These are phyloP conservation scores for Rhinogobius similis DNA, from an alignment of 2,113 vertebrate species.

Conservation along the genomic window DNA sequence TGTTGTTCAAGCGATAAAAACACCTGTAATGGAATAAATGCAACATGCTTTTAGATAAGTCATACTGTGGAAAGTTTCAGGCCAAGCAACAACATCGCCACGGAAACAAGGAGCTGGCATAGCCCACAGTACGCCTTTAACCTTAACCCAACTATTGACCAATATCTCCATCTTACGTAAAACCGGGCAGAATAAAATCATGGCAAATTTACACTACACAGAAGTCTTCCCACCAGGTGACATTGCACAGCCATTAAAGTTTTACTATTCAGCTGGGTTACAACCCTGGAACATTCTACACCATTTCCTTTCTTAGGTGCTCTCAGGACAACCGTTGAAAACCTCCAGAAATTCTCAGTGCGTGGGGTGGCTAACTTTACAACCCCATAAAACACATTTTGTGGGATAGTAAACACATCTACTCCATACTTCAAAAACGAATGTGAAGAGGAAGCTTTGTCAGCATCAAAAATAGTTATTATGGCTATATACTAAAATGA, in stretches of 20 bases:
- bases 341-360: constrained; percentile 32
- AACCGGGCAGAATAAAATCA: constrained; percentile 6
- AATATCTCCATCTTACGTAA: background rate
- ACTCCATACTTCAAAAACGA: constrained; percentile 8
- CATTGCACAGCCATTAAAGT: constrained; percentile 57
- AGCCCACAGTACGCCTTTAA: background rate
- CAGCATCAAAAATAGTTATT: background rate
- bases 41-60: too few species aligned
- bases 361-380: constrained; percentile 32
- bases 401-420: constrained; percentile 34
- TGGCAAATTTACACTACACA: constrained; percentile 58
- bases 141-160: background rate
- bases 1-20: background rate
- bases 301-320: constrained; percentile 39
- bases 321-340: constrained; percentile 47
- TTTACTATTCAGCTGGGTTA: constrained; percentile 49
- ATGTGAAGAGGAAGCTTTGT: constrained; percentile 1
- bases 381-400: constrained; percentile 41
- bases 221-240: constrained; percentile 48
- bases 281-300: constrained; percentile 46
- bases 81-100: background rate
- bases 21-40: background rate
- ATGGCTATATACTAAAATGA: background rate
- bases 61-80: background rate
- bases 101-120: background rate